Percentiles rank a stretch among this genome's conserved stretches.
Evolutionary conservation across 2,113 vertebrate species (phyloP).

Genomic region (Pluvialis apricaria): DNA sequence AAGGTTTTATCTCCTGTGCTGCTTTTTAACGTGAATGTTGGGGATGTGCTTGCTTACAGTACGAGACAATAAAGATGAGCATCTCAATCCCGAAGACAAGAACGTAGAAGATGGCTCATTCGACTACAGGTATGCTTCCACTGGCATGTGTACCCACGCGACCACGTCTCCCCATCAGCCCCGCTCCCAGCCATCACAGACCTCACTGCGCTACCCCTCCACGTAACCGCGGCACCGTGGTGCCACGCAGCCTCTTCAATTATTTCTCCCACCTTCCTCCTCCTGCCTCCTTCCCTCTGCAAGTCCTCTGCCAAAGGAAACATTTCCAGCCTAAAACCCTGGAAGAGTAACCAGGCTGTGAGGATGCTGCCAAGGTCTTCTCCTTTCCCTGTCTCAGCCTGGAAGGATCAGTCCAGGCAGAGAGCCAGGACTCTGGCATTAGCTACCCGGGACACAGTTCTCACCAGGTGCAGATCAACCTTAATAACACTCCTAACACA

Average conservation of each 20-base stretch:
- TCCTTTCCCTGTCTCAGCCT: background rate
- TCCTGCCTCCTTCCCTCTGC: background rate
- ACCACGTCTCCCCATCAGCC: background rate
- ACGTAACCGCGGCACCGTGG: background rate
- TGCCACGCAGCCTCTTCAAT: background rate
- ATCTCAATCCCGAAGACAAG: conserved; percentile 88
- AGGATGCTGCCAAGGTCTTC: background rate
- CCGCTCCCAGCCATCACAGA: background rate
- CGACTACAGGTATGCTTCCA: conserved; percentile 89
- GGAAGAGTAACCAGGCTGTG: background rate
- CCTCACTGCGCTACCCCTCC: background rate
- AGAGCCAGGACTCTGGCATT: background rate
- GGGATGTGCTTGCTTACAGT: conserved; percentile 69
- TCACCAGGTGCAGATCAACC: fast-evolving
- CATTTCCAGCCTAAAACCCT: background rate
- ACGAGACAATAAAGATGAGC: conserved; percentile 93
- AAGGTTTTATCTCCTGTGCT: background rate
- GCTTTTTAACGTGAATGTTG: background rate
- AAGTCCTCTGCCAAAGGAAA: background rate
- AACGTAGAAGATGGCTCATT: conserved; percentile 95
- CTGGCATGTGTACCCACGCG: background rate
- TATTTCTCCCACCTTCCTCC: background rate
- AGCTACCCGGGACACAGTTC: background rate
- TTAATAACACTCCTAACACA: fast-evolving
- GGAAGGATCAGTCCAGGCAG: background rate